Evolutionary conservation across 2,113 vertebrate species (phyloP).

Genomic region (Nyctereutes procyonoides): DNA sequence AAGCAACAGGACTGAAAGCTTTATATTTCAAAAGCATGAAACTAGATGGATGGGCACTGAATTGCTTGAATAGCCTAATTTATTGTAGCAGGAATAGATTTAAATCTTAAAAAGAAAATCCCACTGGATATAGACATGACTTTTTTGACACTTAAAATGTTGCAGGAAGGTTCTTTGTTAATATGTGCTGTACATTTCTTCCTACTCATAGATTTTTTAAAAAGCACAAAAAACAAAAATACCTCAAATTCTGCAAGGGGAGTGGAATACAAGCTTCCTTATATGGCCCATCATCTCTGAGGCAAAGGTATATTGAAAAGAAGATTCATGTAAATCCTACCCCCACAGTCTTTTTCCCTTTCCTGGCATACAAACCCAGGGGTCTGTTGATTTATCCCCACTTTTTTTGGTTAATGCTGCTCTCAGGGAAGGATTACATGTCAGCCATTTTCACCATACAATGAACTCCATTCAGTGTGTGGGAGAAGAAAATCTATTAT

Average conservation of each 20-base stretch:
- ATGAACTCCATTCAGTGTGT: neutral
- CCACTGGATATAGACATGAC: neutral
- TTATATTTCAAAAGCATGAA: constrained; percentile 50
- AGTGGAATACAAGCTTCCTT: neutral
- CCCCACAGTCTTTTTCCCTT: neutral
- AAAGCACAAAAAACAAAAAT: neutral
- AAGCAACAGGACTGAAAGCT: constrained; percentile 17
- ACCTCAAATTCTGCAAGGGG: neutral
- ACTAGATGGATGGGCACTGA: neutral
- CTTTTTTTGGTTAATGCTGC: neutral
- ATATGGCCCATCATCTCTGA: neutral
- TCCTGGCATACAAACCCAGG: neutral
- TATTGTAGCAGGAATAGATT: constrained; percentile 30
- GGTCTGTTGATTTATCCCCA: neutral
- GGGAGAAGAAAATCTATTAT: neutral
- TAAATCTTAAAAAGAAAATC: constrained; percentile 19
- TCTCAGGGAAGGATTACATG: neutral
- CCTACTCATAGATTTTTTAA: neutral
- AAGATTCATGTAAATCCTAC: neutral
- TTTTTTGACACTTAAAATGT: constrained; percentile 36
- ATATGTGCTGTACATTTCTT: neutral
- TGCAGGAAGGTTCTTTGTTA: neutral
- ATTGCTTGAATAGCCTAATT: constrained; percentile 39
- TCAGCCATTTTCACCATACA: neutral
- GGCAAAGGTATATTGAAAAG: constrained; percentile 20